Conservation (phyloP, 2,113 vertebrate species). For the Pluvialis apricaria region DNA sequence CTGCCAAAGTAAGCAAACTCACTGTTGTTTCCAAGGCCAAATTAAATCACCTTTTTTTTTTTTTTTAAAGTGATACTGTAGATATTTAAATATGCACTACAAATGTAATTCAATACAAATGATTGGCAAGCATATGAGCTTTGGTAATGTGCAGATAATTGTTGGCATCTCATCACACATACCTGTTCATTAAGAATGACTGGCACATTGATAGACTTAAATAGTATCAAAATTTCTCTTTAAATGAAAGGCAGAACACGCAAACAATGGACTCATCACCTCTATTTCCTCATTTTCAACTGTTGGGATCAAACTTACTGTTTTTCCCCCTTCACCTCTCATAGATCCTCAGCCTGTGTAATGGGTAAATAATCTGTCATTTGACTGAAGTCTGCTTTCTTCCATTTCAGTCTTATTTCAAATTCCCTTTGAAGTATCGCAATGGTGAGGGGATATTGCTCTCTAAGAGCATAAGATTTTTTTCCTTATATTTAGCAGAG, state of each 20-base stretch:
- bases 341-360: background rate
- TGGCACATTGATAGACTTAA: background rate
- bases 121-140: background rate
- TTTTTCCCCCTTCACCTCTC: background rate
- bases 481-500: background rate
- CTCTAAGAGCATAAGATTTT: background rate
- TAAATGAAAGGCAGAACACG: background rate
- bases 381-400: background rate
- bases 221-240: background rate
- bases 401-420: background rate
- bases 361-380: background rate
- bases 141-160: background rate
- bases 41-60: background rate
- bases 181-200: background rate
- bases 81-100: background rate
- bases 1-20: constrained; percentile 63
- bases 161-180: background rate
- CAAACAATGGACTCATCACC: background rate
- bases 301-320: background rate
- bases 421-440: background rate
- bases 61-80: background rate
- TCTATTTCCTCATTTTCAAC: background rate
- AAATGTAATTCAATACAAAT: background rate
- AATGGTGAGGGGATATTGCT: background rate
- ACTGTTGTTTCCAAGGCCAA: constrained; percentile 34